Base-by-base conservation (phyloP, 2,797 vertebrate species). In the Pipistrellus pygmaeus region DNA sequence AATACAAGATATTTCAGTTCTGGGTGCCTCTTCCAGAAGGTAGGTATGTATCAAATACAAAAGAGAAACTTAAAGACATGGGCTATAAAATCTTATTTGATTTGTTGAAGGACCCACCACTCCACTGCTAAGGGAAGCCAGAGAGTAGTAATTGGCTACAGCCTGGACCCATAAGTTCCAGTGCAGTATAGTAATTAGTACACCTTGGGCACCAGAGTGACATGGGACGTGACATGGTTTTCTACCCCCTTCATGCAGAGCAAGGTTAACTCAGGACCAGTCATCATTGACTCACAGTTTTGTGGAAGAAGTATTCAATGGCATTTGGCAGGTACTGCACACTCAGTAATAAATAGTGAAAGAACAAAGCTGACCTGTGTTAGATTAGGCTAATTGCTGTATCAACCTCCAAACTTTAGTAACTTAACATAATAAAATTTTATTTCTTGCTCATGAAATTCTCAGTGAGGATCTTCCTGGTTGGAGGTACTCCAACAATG, bases 271-370 rank as follows among this genome's bases (percentile, higher is more conserved):
- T 46, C 30, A 64, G 46, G 1, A 55, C 3, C 46, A 35, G 57
- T 44, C 41, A 55, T 71, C 60, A 23, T 32, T 41, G 14, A 13
- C 11, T 21, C 20, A 12, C 14, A 73, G 30, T 55, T 6, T 68
- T 30, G 11, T 73, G 12, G 44, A 60, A 89, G 76, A 68, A 46
- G 1, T 62, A 38, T 75, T 62, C 35, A 8, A 6, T 72, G 71
- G 23, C 35, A 53, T 53, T 41, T 68, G n/a, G 3, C 10, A 95
- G 20, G 30, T 4, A 60, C 15, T 66, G 11, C 6, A 8, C n/a
- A 71, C 11, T 90, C 32, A 66, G 20, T 46, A 84, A 84, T 17
- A 92, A 82, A 53, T 82, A 21, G 90, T 90, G 46, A 62, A 75
- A 51, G 8, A 41, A 53, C 6, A 38, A 41, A 73, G 23, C 11